Evolutionary conservation across 2,888 invertebrate species (phyloP).

Genomic region (Sylvicola cinctus): DNA sequence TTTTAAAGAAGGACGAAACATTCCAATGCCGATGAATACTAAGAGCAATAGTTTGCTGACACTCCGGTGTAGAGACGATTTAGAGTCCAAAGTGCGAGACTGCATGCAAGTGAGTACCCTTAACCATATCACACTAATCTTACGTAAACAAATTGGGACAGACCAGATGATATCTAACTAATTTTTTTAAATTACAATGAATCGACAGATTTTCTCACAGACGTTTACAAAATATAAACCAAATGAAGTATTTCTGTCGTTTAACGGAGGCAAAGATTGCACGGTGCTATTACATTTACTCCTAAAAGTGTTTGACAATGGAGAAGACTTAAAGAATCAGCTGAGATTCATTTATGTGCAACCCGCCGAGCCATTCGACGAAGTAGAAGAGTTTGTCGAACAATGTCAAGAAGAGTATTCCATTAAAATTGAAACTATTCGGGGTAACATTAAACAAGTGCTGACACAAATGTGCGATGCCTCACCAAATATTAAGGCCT

Average conservation of each 20-base stretch:
- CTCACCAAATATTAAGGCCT: constrained; percentile 46
- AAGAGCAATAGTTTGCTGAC: too few species aligned
- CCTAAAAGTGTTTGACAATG: constrained; percentile 11
- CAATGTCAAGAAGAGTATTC: constrained; percentile 48
- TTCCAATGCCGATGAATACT: too few species aligned
- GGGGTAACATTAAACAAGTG: constrained; percentile 50
- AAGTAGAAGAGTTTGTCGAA: constrained; percentile 68
- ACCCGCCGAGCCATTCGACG: constrained; percentile 60
- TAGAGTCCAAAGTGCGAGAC: too few species aligned
- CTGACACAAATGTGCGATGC: constrained; percentile 38
- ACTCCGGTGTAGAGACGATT: too few species aligned
- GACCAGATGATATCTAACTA: too few species aligned
- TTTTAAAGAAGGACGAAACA: too few species aligned
- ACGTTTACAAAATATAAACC: constrained; percentile 41
- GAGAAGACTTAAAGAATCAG: constrained; percentile 21
- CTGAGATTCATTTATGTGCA: constrained; percentile 63
- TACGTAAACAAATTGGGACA: too few species aligned
- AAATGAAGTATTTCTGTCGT: constrained; percentile 69
- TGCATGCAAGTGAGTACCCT: too few species aligned
- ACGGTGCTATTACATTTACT: constrained; percentile 67
- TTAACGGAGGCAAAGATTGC: constrained; percentile 98
- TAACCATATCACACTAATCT: too few species aligned
- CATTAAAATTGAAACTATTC: constrained; percentile 43
- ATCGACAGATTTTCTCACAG: constrained; percentile 14
- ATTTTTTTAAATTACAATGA: too few species aligned